These are phyloP conservation scores for Lysandra bellargus DNA, from an alignment of 2,888 invertebrate species.

Conservation along the genomic window DNA sequence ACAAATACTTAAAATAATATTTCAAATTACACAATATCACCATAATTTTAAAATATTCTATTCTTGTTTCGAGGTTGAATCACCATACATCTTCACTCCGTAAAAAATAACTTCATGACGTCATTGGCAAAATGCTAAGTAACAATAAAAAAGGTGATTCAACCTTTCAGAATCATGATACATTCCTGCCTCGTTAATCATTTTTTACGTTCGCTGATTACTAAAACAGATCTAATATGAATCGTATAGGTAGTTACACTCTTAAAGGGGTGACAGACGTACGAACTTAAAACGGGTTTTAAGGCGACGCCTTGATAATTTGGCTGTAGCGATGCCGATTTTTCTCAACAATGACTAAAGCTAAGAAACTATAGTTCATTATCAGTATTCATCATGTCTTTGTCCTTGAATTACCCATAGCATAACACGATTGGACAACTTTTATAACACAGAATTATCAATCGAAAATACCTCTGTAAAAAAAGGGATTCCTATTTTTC, in stretches of 20 bases:
- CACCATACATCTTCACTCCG: background rate
- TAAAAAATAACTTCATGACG: background rate
- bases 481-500: no score
- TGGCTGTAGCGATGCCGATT: no score
- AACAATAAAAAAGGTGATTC: background rate
- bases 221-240: constrained; percentile 5
- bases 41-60: constrained; percentile 1
- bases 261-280: background rate
- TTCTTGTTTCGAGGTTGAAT: background rate
- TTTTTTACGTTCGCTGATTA: background rate
- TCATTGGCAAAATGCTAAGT: background rate
- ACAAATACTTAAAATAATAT: background rate
- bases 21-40: constrained; percentile 6
- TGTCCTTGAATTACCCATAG: no score
- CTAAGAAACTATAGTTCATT: no score
- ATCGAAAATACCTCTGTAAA: no score
- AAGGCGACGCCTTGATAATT: no score
- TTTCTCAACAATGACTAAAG: no score
- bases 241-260: background rate
- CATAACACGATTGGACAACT: no score
- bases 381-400: no score
- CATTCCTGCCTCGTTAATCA: background rate
- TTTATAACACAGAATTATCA: no score
- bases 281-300: no score
- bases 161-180: background rate